Evolutionary conservation across 2,888 invertebrate genomes (phyloP), one percentile per base, ranked within the genome.

Genomic region (Dasysyrphus albostriatus): DNA sequence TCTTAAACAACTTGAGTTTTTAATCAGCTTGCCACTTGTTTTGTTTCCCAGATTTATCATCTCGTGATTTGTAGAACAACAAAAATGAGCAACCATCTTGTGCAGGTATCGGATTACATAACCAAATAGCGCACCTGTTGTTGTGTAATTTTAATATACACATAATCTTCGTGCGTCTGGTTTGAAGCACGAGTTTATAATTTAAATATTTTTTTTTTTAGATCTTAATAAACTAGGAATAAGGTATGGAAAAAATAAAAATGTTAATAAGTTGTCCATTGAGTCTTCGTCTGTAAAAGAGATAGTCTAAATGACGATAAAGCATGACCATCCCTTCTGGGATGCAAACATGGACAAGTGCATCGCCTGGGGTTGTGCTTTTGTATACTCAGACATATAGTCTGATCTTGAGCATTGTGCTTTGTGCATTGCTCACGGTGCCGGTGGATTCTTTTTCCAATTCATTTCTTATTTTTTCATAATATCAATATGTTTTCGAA

Each of bases 151-250:
- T 56, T 61, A 19, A 44, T 56, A 63, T 63, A 34, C 63, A 12
- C 63, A n/a, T n/a, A 54, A 56, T 78, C 56, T 37, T 72, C 24
- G 70, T 34, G 44, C n/a, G 70, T 63, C 72, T 78, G 54, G 34
- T 63, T 63, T 63, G 12, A 54, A 78, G 77, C 51, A 61, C 42
- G 61, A 70, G 61, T 29, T 19, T 54, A 34, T 51, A 9, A 32
- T 34, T 54, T 14, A 0, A 14, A 24, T 24, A 2, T 24, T 24
- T 37, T 58, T 39, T 56, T 58, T 56, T 9, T 63, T 16, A 47
- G 54, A 80, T 51, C 49, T 73, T 39, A 32, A 34, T 34, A 8
- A 49, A 39, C 44, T 32, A 76, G 58, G 51, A 42, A 67, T 14
- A 8, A 10, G 24, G 9, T 29, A 51, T 2, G 3, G 2, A 69